Evolutionary conservation across 1,140 invertebrate genomes (phyloP), one percentile per base, ranked within the genome.

Genomic region (Polypedilum vanderplanki): DNA sequence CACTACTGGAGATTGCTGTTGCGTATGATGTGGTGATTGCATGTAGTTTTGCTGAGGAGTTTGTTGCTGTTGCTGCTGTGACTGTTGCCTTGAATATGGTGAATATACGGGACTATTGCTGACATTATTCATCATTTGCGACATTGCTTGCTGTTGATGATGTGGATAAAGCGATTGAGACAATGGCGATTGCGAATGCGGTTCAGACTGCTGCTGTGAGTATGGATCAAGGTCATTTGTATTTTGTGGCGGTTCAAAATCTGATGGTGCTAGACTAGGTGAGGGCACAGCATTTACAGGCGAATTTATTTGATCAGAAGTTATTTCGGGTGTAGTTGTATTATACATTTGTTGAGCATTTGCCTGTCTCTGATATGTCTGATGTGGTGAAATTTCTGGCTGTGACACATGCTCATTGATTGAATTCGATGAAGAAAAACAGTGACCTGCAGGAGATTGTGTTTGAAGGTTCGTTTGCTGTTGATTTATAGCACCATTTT

Each of bases 261-360:
- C 91, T 5, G 90, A 88, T 76, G 90, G 89, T 41, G 88, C 88
- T 77, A 91, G 84, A 77, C 87, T 88, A 41, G 89, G 89, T 7
- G 89, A 90, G 64, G 87, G 24, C 24, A 33, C 87, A 40, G 88
- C 83, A 20, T 87, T 86, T 46, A 89, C 87, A 41, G 87, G 86
- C 15, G 85, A 85, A 18, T 87, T 78, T 75, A 88, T 85, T 76
- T 88, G 87, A 77, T 89, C 88, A 12, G 90, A 91, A 64, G 90
- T 90, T 76, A 92, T 91, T 10, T 89, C 90, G 0, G 90, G 90
- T 78, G 89, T 91, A 76, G 92, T 92, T n/a, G 78, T 78, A 8
- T 79, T 78, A 9, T 33, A 33, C 24, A 33, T 33, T 77, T 80
- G 33, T 79, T 79, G 33, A 80, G 73, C 22, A 73, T 65, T 64